Percentiles rank a stretch among this genome's conserved stretches.
These are phyloP conservation scores for Knipowitschia caucasica DNA, from an alignment of 2,797 vertebrate genomes.

Conservation along the genomic window DNA sequence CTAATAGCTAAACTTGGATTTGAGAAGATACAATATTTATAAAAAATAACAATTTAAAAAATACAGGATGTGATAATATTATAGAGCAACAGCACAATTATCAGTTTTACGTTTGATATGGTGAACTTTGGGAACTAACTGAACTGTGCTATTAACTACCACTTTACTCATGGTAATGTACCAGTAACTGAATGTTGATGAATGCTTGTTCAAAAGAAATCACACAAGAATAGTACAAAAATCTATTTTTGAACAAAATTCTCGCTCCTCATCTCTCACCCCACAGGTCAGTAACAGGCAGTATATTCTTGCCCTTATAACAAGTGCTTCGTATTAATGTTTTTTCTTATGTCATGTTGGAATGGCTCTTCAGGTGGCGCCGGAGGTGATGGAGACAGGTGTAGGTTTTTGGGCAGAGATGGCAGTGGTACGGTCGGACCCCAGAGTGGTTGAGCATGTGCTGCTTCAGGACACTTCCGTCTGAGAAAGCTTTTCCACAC, in stretches of 20 bases:
- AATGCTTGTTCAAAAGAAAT: background rate
- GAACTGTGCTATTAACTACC: no score
- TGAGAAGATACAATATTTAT: no score
- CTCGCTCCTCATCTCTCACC: background rate
- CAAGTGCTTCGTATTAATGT: no score
- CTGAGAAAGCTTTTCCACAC: constrained; percentile 73
- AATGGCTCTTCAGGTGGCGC: constrained; percentile 74
- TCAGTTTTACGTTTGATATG: no score
- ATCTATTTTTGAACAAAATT: constrained; percentile 5
- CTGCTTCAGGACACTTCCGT: constrained; percentile 72
- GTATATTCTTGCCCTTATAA: background rate
- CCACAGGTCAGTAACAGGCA: background rate
- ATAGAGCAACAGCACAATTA: no score
- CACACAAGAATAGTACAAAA: constrained; percentile 1
- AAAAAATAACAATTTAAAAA: no score
- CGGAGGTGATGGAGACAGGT: constrained; percentile 75
- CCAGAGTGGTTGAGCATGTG: constrained; percentile 76
- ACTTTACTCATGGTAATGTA: no score
- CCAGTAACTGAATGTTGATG: background rate
- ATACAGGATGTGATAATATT: no score
- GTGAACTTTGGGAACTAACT: no score
- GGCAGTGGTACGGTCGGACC: constrained; percentile 72
- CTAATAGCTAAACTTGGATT: no score
- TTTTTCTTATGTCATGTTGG: constrained; percentile 54
- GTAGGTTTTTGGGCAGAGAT: constrained; percentile 76